Base-by-base conservation (phyloP, 2,888 invertebrate species). In the Andrena bucephala region DNA sequence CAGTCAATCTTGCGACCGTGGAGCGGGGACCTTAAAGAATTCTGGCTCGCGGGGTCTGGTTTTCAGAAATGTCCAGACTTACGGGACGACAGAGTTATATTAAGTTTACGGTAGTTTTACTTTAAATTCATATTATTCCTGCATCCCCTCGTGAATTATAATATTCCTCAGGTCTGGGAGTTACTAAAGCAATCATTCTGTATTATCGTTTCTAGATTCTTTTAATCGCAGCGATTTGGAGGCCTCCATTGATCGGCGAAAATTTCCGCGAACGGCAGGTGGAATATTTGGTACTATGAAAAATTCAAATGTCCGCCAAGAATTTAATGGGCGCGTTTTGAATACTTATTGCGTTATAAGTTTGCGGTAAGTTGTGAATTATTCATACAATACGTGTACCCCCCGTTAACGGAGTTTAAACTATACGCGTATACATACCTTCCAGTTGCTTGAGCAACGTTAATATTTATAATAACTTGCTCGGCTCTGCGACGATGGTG, bases 291-390 rank as follows among this genome's bases (percentile, higher is more conserved):
- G n/a, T 74, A 52, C 27, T 76, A 76, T 76, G 74, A 81, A 81
- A 80, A 80, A 80, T 80, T 74, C 80, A 67, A 77, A 62, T 36
- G 70, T 33, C 69, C 59, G 50, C 42, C 20, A 20, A 65, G 74
- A 70, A 66, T 74, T 80, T 74, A 74, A 80, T 66, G 69, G 48
- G 62, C 66, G 71, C 71, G 42, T 48, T 20, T 62, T 77, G 82
- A 83, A 83, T 81, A 65, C 81, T 59, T 83, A 75, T 77, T 77
- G 62, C 52, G 33, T 76, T 71, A 81, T 75, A 82, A 81, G 81
- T 81, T 72, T 59, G 60, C 68, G 67, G 68, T 27, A 72, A 60
- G 60, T 52, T 16, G 67, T 83, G 82, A 83, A 83, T 83, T 72
- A 83, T 83, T 76, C 82, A 77, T 77, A 71, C 74, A 54, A 71